Evolutionary conservation across 37 sponge, comb jelly and placozoan species (phyloP), one percentile per base, ranked within the genome.

Genomic region (Tethya wilhelma): DNA sequence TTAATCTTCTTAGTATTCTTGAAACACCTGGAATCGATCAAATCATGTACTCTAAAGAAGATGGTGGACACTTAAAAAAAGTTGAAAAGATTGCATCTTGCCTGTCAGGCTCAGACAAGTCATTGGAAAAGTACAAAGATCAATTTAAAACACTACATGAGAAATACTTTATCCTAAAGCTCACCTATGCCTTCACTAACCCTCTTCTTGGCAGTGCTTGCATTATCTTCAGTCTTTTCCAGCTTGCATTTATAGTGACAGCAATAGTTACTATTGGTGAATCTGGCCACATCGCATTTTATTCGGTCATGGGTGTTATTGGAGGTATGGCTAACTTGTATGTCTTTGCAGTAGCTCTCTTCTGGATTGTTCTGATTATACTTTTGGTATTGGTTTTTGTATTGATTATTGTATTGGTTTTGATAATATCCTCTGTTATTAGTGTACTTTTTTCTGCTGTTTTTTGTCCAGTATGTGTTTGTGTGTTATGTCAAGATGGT

Each of bases 301-400:
- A 55, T 28, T 26, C 22, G 3, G 34, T 73, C 36, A 12, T 37
- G 25, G 56, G 46, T 32, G 36, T 46, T 30, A 8, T 73, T 49
- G 73, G 55, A 20, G 73, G 26, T 23, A 8, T 55, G 7, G 73
- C 73, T 55, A 73, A 73, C 25, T 2, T 73, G 8, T 73, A 73
- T 55, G 56, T 73, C 56, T 55, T 73, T 73, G 34, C 36, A 7
- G 36, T 73, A 2, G 73, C 73, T 11, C 36, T 37, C 11, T 2
- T 49, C 1, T 73, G 73, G 73, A 31, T 69, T 2, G n/a, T n/a
- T n/a, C n/a, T n/a, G n/a, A n/a, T n/a, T n/a, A n/a, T n/a, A n/a
- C n/a, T n/a, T n/a, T n/a, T n/a, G n/a, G n/a, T n/a, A n/a, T n/a
- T n/a, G n/a, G n/a, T n/a, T n/a, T n/a, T n/a, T n/a, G n/a, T n/a